Percentiles rank a stretch among this genome's conserved stretches.
phyloP scores from a whole-genome alignment of 2,888 invertebrate species.

The Alentia gelatinosa region DNA sequence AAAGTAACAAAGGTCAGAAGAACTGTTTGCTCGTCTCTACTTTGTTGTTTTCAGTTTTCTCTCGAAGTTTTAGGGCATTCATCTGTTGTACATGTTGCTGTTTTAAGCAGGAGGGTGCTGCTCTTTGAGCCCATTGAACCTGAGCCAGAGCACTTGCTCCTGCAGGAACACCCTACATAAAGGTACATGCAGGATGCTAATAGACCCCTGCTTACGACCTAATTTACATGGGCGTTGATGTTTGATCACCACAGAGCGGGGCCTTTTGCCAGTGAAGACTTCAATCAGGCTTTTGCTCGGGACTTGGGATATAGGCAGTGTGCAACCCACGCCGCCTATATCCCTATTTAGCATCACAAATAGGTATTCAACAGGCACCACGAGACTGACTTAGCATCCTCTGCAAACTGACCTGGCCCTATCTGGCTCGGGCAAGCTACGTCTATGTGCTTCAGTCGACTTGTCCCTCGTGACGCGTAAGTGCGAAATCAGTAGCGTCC shows the following conservation, averaged over 20 bases:
- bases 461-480: not conserved
- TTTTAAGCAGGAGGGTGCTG: no score
- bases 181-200: no score
- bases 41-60: no score
- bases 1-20: no score
- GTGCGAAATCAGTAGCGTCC: not conserved
- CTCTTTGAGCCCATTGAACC: no score
- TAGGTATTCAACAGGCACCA: conserved; percentile 11
- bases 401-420: not conserved
- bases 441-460: not conserved
- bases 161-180: no score
- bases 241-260: conserved; percentile 2
- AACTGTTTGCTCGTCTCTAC: no score
- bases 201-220: not conserved
- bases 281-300: not conserved
- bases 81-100: no score
- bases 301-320: not conserved
- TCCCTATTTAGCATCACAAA: conserved; percentile 21
- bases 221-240: not conserved
- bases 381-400: not conserved
- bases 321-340: not conserved
- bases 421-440: not conserved
- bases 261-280: not conserved
- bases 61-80: no score
- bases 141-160: no score